Percentiles rank a stretch among this genome's conserved stretches.
Conservation (phyloP, 2,888 invertebrate genomes). For the Euplexia lucipara region DNA sequence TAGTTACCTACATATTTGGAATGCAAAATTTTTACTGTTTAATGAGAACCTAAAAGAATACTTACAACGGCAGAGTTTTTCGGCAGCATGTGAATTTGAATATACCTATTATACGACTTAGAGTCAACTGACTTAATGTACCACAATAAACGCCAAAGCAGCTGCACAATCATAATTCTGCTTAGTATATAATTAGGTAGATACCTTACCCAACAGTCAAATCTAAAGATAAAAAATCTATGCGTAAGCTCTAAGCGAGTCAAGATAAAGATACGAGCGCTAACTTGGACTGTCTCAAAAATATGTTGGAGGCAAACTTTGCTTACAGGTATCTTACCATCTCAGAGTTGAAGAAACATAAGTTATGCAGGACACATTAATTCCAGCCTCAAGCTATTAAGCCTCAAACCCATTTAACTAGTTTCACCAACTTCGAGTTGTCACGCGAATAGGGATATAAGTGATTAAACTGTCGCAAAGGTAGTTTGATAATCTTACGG, state of each 20-base stretch:
- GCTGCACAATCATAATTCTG: too few relatives aligned
- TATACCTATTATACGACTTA: not conserved
- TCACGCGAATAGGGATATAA: not conserved
- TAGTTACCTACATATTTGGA: conserved; percentile 1
- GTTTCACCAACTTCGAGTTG: conserved; percentile 19
- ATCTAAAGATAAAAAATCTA: not conserved
- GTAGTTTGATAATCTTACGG: not conserved
- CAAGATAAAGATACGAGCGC: conserved; percentile 9
- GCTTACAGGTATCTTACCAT: conserved; percentile 11
- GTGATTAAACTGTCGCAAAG: not conserved
- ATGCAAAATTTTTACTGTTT: conserved; percentile 9
- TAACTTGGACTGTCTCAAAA: conserved; percentile 13
- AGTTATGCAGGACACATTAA: conserved; percentile 15
- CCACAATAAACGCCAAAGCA: too few relatives aligned
- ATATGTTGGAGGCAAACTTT: conserved; percentile 35
- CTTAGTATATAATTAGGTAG: too few relatives aligned
- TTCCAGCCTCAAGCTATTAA: conserved; percentile 20
- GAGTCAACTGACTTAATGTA: too few relatives aligned
- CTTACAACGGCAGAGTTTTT: not conserved
- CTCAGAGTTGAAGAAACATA: conserved; percentile 7
- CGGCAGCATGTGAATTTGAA: not conserved
- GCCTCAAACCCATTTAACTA: not conserved
- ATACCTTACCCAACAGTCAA: not conserved
- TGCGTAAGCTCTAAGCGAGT: not conserved
- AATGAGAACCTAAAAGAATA: not conserved